Conservation (phyloP, 2,888 invertebrate genomes). For the Caenorhabditis sp. region DNA sequence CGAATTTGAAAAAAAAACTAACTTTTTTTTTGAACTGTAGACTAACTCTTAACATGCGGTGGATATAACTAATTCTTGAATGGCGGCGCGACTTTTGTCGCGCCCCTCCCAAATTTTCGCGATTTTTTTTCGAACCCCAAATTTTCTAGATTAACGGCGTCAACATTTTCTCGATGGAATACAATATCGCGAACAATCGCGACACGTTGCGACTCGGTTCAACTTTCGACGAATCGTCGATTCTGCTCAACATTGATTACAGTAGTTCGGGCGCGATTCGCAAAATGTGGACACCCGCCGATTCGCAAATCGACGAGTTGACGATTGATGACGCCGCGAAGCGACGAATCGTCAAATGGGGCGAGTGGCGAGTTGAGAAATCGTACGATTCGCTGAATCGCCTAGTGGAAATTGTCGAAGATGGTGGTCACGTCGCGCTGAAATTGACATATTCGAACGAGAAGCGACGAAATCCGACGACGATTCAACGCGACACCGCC, state of each 20-base stretch:
- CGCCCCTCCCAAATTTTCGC: background rate
- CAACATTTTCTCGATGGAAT: slow-evolving; percentile 46
- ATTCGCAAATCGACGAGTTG: slow-evolving; percentile 26
- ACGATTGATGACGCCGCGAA: slow-evolving; percentile 32
- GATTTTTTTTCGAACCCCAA: background rate
- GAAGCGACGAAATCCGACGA: slow-evolving; percentile 27
- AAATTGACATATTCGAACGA: slow-evolving; percentile 27
- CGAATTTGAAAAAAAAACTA: background rate
- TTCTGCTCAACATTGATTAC: slow-evolving; percentile 40
- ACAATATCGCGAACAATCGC: slow-evolving; percentile 20
- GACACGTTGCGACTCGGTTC: slow-evolving; percentile 26
- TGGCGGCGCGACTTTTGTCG: background rate
- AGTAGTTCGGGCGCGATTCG: slow-evolving; percentile 28
- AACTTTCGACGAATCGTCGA: slow-evolving; percentile 32
- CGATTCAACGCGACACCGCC: slow-evolving; percentile 16
- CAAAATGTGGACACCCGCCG: slow-evolving; percentile 12
- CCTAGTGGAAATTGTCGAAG: slow-evolving; percentile 24
- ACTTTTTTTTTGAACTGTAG: background rate
- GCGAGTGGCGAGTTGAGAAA: slow-evolving; percentile 23
- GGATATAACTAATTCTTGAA: background rate
- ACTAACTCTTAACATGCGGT: background rate
- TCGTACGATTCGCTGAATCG: slow-evolving; percentile 42
- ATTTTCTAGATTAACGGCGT: slow-evolving; percentile 53
- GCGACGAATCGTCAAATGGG: slow-evolving; percentile 41
- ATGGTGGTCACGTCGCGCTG: slow-evolving; percentile 19